A percentile compares a stretch with the other conserved stretches of the same genome.
Conservation (phyloP, 2,797 vertebrate genomes). For the Crenuchus spilurus region DNA sequence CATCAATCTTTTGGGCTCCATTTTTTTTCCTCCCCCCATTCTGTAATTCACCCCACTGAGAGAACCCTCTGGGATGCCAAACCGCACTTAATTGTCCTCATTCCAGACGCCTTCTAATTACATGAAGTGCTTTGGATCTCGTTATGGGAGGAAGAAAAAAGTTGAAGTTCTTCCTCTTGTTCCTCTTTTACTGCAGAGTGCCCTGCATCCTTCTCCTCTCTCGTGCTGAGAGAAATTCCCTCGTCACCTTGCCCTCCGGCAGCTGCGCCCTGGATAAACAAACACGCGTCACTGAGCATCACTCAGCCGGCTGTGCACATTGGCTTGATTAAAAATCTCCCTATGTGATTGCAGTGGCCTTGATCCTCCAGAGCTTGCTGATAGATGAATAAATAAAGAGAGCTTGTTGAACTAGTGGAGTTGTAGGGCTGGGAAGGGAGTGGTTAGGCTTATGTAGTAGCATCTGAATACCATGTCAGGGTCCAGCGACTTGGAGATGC, state of each 20-base stretch:
- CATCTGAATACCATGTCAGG: background rate
- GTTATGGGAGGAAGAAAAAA: conserved; percentile 60
- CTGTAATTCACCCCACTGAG: conserved; percentile 70
- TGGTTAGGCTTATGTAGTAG: background rate
- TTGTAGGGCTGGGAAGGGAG: background rate
- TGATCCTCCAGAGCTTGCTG: conserved; percentile 59
- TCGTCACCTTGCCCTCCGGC: conserved; percentile 68
- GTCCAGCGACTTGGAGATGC: background rate
- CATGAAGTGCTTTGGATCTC: conserved; percentile 70
- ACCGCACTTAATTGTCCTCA: conserved; percentile 77
- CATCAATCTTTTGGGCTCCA: conserved; percentile 78
- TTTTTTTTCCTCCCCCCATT: conserved; percentile 51
- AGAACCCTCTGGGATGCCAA: conserved; percentile 69
- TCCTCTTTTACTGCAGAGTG: conserved; percentile 28
- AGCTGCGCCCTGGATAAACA: conserved; percentile 75
- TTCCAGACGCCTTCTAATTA: conserved; percentile 75
- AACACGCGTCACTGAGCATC: conserved; percentile 67
- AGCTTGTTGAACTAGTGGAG: conserved; percentile 60
- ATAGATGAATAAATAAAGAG: conserved; percentile 73
- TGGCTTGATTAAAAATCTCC: conserved; percentile 73
- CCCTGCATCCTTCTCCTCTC: conserved; percentile 24
- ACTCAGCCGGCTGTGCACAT: conserved; percentile 61
- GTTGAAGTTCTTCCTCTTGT: conserved; percentile 63
- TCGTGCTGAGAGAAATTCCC: conserved; percentile 56
- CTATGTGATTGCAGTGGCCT: conserved; percentile 65